Percentiles rank a stretch among this genome's conserved stretches.
These are phyloP conservation scores for Origma solitaria DNA, from an alignment of 2,113 vertebrate species.

Conservation along the genomic window DNA sequence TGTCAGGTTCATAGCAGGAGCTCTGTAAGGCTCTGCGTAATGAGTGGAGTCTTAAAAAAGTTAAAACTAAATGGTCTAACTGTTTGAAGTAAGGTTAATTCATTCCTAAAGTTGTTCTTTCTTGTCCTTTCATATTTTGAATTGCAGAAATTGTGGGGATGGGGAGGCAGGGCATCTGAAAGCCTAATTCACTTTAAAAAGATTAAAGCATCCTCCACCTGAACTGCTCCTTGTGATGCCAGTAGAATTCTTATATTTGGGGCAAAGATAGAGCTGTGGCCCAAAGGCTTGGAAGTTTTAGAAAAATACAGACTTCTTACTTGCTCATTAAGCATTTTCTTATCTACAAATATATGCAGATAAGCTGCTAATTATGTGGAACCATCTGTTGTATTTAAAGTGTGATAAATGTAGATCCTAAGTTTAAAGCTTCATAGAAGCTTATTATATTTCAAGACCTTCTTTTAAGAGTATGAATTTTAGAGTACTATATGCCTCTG, in stretches of 20 bases:
- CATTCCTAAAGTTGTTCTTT: neutral
- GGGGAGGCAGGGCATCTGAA: neutral
- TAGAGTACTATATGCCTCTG: neutral
- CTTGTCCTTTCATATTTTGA: neutral
- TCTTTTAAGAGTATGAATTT: neutral
- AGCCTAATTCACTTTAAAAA: neutral
- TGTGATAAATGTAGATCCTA: constrained; percentile 13
- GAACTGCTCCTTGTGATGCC: neutral
- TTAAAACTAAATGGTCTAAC: neutral
- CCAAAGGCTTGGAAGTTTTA: neutral
- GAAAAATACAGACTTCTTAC: neutral
- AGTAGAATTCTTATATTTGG: neutral
- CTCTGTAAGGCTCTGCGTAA: neutral
- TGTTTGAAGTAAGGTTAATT: neutral
- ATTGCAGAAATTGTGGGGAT: neutral
- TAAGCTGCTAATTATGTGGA: constrained; percentile 47
- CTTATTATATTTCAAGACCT: neutral
- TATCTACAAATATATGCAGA: constrained; percentile 38
- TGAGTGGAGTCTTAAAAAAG: neutral
- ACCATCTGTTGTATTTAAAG: constrained; percentile 58
- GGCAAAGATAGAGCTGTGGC: neutral
- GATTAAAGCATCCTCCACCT: neutral
- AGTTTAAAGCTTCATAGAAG: constrained; percentile 18
- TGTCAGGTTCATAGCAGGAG: neutral
- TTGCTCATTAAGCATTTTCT: constrained; percentile 30